phyloP scores from a whole-genome alignment of 2,888 invertebrate genomes.

The Epinotia demarniana region DNA sequence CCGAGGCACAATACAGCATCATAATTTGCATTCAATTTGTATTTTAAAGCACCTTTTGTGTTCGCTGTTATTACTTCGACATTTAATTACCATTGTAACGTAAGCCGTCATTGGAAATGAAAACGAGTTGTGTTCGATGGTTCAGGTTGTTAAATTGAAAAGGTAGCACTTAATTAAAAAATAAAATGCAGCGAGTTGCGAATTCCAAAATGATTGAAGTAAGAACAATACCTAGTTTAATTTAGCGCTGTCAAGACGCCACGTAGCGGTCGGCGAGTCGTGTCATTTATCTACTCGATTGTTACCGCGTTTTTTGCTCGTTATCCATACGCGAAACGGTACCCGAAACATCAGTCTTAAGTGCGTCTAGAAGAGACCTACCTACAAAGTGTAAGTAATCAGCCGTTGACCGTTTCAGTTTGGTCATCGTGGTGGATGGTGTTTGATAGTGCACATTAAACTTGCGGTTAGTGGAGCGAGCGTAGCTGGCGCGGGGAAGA shows the following conservation, averaged over 20 bases:
- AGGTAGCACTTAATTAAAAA: slow-evolving; percentile 22
- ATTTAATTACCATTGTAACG: slow-evolving; percentile 35
- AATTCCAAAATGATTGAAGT: slow-evolving; percentile 2
- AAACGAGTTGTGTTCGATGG: slow-evolving; percentile 23
- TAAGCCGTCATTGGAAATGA: slow-evolving; percentile 21
- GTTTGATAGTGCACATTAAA: slow-evolving; percentile 75
- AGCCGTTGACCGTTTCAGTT: slow-evolving; percentile 26
- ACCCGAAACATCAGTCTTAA: slow-evolving; percentile 11
- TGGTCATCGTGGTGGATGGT: slow-evolving; percentile 55
- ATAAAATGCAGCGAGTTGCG: slow-evolving; percentile 8
- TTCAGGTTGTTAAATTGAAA: slow-evolving; percentile 28
- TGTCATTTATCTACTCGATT: slow-evolving; percentile 18
- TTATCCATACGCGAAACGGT: slow-evolving; percentile 33
- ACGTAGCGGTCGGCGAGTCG: slow-evolving; percentile 9
- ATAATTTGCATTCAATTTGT: slow-evolving; percentile 38
- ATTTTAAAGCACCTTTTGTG: slow-evolving; percentile 38
- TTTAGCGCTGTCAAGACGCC: slow-evolving; percentile 5
- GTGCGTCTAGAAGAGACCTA: slow-evolving; percentile 19
- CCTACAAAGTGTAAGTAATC: slow-evolving; percentile 9
- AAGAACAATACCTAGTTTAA: slow-evolving; percentile 14
- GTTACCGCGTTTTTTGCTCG: slow-evolving; percentile 36
- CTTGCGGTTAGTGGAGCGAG: slow-evolving; percentile 74
- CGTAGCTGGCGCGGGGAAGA: slow-evolving; percentile 63
- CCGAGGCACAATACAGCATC: slow-evolving; percentile 19
- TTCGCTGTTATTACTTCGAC: slow-evolving; percentile 28